Base-by-base conservation (phyloP, 2,113 vertebrate genomes). In the Cololabis saira region DNA sequence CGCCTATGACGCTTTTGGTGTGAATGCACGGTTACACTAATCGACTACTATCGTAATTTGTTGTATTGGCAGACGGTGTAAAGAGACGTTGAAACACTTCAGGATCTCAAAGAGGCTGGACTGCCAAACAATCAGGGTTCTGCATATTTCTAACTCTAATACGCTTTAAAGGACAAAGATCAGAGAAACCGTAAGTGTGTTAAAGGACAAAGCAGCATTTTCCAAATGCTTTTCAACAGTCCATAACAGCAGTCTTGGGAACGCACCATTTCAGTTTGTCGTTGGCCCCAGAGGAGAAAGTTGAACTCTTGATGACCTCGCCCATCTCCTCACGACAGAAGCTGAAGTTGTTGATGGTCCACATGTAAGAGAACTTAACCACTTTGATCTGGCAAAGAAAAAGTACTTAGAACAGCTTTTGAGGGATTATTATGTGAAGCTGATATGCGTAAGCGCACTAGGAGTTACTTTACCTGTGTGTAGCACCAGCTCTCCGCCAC, bases 401-500 rank as follows among this genome's bases (percentile, higher is more conserved):
- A 59, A 2, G 17, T 0, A 18, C 11, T 21, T 1, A 61, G 51
- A 44, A 18, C 44, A 59, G 4, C 12, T 27, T 27, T 27, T 45
- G 15, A 45, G 43, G n/a, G 8, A 45, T n/a, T 5, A 5, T 45
- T 6, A 45, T 6, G 16, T 17, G 43, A 45, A 17, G 43, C 43
- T 3, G 2, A 2, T n/a, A 7, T 9, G 43, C 11, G 3, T 13
- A n/a, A 45, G 12, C 43, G 24, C 24, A 5, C 5, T 27, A 27
- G 24, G 24, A 0, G 5, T 21, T 0, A 2, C 0, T 7, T 65
- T 68, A 98, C 97, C 93, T 99, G 97, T 62, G 97, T 99, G 89
- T 99, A 99, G 92, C 97, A 99, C 98, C 98, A 98, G 94, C 96
- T 98, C 93, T 99, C 97, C 30, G 97, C 97, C 90, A 99, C 97